A percentile compares a stretch with the other conserved stretches of the same genome.
Evolutionary conservation across 2,888 invertebrate species (phyloP).

Genomic region (Branchipolynoe longqiensis): DNA sequence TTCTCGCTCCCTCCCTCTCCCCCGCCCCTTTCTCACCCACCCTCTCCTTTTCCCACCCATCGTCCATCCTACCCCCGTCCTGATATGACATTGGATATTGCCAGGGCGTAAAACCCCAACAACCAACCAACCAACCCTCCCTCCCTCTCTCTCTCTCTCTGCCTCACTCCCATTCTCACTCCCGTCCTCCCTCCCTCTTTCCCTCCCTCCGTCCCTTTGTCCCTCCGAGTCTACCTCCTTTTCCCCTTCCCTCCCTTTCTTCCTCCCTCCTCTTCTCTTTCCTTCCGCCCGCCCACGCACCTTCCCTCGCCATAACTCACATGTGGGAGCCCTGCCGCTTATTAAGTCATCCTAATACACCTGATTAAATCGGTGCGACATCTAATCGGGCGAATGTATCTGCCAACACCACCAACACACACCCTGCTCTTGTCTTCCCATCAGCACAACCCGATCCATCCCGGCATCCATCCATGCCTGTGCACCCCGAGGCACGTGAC

Average conservation of each 20-base stretch:
- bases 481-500: too few species aligned
- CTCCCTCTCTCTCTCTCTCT: not conserved
- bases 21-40: not conserved
- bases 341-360: too few species aligned
- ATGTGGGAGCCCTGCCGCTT: not conserved
- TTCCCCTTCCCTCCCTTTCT: not conserved
- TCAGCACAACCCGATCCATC: not conserved
- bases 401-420: not conserved
- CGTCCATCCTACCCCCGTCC: not conserved
- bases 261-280: not conserved
- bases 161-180: not conserved
- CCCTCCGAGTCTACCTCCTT: not conserved
- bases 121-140: not conserved
- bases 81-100: too few species aligned
- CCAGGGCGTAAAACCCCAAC: too few species aligned
- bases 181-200: not conserved
- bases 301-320: not conserved
- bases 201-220: not conserved
- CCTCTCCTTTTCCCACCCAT: not conserved
- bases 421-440: not conserved
- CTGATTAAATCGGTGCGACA: too few species aligned
- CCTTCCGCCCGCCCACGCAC: not conserved
- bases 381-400: too few species aligned
- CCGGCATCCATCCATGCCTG: not conserved
- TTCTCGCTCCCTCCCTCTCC: not conserved